Percentiles rank a stretch among this genome's conserved stretches.
phyloP scores from a whole-genome alignment of 2,888 invertebrate species.

The Callimorpha dominula region DNA sequence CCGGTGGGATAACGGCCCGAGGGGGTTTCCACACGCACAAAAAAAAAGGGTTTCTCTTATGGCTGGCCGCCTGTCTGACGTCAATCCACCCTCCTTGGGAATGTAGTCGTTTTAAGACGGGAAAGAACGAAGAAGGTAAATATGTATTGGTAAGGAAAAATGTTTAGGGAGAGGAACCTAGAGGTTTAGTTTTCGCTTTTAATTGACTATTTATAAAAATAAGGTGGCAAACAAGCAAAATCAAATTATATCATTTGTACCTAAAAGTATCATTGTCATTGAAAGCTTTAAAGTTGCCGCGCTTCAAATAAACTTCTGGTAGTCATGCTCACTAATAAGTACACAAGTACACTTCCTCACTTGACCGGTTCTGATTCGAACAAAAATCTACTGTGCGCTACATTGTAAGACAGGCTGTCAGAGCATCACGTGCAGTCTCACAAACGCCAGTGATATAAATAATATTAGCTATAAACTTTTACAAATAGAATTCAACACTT shows the following conservation, averaged over 20 bases:
- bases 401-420: not conserved
- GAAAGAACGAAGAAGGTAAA: too few species aligned
- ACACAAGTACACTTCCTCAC: not conserved
- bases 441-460: not conserved
- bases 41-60: too few species aligned
- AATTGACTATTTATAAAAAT: not conserved
- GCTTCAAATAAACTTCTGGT: not conserved
- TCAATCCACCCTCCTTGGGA: too few species aligned
- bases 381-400: conserved; percentile 1
- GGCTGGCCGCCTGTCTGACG: too few species aligned
- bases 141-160: too few species aligned
- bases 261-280: not conserved
- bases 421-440: not conserved
- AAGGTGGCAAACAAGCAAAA: not conserved
- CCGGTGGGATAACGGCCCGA: too few species aligned
- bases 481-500: not conserved
- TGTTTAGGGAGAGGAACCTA: too few species aligned
- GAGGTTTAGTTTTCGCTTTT: too few species aligned
- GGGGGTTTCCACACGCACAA: too few species aligned
- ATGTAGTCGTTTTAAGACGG: too few species aligned
- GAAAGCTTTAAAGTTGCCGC: not conserved
- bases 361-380: not conserved
- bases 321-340: not conserved
- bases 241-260: too few species aligned
- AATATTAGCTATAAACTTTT: not conserved